A percentile compares a stretch with the other conserved stretches of the same genome.
Evolutionary conservation across 2,888 invertebrate genomes (phyloP).

Genomic region (Andrena chrysosceles): DNA sequence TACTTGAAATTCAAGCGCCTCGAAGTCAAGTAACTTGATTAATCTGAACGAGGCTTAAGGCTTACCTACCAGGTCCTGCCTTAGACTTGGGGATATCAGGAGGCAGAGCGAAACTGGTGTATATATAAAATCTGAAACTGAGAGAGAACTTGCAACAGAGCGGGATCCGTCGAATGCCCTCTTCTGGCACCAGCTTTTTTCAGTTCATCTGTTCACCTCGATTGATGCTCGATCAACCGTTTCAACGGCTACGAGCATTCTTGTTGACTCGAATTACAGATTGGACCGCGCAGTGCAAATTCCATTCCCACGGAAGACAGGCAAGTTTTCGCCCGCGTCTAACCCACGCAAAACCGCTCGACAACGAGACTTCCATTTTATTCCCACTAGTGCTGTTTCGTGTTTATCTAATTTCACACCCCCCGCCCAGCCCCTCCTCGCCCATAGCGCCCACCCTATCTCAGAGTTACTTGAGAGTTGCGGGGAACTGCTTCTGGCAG

Average conservation of each 20-base stretch:
- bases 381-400: slow-evolving; percentile 27
- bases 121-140: no score
- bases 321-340: slow-evolving; percentile 30
- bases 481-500: slow-evolving; percentile 32
- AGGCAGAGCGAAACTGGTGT: no score
- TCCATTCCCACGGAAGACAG: slow-evolving; percentile 19
- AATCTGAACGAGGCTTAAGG: no score
- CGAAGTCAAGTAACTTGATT: no score
- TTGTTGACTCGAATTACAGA: slow-evolving; percentile 25
- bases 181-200: no score
- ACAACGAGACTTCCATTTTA: slow-evolving; percentile 32
- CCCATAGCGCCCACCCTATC: slow-evolving; percentile 1
- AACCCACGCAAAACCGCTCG: slow-evolving; percentile 15
- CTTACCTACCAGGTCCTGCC: no score
- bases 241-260: not conserved
- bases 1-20: no score
- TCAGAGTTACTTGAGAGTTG: slow-evolving; percentile 33
- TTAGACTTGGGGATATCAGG: no score
- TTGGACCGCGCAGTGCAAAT: slow-evolving; percentile 19
- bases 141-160: no score
- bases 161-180: no score
- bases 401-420: slow-evolving; percentile 53
- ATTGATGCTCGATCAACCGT: no score
- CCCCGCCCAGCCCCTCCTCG: not conserved
- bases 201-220: no score